Evolutionary conservation across 2,797 vertebrate species (phyloP).

Genomic region (Danio kyathit): DNA sequence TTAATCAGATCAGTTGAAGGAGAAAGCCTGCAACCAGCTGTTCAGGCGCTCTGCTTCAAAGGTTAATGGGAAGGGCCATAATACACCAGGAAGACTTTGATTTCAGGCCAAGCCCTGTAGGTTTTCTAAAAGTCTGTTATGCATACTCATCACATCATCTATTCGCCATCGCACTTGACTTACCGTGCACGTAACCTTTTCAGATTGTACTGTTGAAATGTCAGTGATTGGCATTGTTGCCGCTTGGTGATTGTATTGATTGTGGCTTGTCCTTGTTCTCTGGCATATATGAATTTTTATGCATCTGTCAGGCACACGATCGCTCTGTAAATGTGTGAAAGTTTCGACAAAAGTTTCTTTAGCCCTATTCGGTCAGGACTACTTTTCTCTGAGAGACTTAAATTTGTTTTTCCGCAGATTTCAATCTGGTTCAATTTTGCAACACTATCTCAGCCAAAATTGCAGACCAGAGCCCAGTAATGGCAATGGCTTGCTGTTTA

Average conservation of each 20-base stretch:
- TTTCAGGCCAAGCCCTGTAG: slow-evolving; percentile 19
- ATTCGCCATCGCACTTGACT: slow-evolving; percentile 38
- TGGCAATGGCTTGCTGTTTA: not conserved
- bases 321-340: not conserved
- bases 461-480: not conserved
- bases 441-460: not conserved
- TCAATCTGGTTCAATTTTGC: not conserved
- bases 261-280: slow-evolving; percentile 8
- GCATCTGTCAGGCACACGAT: not conserved
- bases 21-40: not conserved
- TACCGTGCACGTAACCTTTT: slow-evolving; percentile 40
- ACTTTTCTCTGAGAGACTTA: not conserved
- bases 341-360: not conserved
- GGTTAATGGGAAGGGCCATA: slow-evolving; percentile 32
- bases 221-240: slow-evolving; percentile 48
- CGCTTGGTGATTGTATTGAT: slow-evolving; percentile 27
- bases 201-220: slow-evolving; percentile 40
- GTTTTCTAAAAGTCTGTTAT: slow-evolving; percentile 40
- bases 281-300: slow-evolving; percentile 12
- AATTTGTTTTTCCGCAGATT: not conserved
- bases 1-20: not conserved
- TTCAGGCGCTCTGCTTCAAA: slow-evolving; percentile 33
- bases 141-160: slow-evolving; percentile 38
- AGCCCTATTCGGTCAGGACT: not conserved
- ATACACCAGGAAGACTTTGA: slow-evolving; percentile 33